Percentiles rank a stretch among this genome's conserved stretches.
These are phyloP conservation scores for Gymnorhina tibicen DNA, from an alignment of 2,113 vertebrate species.

Conservation along the genomic window DNA sequence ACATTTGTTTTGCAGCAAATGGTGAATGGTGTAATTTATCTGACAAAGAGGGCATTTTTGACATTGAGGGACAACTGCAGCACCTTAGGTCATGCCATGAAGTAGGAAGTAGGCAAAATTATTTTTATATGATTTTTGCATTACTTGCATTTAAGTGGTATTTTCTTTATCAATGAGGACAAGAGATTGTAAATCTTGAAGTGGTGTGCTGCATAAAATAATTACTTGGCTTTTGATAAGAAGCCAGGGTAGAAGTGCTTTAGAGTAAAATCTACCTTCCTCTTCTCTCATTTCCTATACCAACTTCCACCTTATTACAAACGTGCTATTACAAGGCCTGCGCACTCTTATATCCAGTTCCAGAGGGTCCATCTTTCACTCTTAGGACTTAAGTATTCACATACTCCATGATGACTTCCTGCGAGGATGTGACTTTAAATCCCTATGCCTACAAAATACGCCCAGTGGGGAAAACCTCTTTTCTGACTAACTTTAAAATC, in stretches of 20 bases:
- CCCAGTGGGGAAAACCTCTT: background rate
- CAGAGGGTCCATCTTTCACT: background rate
- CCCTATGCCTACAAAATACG: background rate
- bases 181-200: background rate
- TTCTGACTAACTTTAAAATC: background rate
- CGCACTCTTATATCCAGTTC: background rate
- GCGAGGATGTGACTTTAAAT: background rate
- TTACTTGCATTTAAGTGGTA: background rate
- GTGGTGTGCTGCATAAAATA: background rate
- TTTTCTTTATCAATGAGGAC: background rate
- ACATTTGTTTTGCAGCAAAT: background rate
- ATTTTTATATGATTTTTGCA: background rate
- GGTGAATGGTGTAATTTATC: background rate
- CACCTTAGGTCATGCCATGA: background rate
- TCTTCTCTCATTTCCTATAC: background rate
- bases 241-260: background rate
- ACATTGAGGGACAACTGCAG: background rate
- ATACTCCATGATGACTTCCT: background rate
- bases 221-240: background rate
- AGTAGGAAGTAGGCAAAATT: background rate
- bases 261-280: background rate
- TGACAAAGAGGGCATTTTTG: background rate
- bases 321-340: background rate
- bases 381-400: background rate
- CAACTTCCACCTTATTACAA: background rate